These are phyloP conservation scores for Drosophila subquinaria DNA, from an alignment of 2,888 invertebrate genomes.

Conservation along the genomic window DNA sequence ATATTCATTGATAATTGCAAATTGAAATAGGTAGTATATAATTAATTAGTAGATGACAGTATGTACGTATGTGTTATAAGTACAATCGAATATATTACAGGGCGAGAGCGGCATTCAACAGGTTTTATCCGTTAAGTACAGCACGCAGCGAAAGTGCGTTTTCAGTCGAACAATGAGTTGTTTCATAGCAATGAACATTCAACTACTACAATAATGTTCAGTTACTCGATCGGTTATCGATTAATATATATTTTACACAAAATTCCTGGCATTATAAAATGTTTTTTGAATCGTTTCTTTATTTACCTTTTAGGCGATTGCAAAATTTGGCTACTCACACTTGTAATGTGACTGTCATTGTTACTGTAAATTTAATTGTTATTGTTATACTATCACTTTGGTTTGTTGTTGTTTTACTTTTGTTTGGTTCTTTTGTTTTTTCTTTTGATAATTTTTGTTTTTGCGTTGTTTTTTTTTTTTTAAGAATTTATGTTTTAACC, in stretches of 20 bases:
- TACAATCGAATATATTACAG: constrained; percentile 38
- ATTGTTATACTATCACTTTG: constrained; percentile 53
- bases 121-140: constrained; percentile 24
- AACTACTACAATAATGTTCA: constrained; percentile 44
- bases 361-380: constrained; percentile 31
- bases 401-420: constrained; percentile 71
- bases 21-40: constrained; percentile 20
- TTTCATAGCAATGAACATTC: constrained; percentile 60
- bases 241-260: constrained; percentile 24
- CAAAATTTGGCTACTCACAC: constrained; percentile 30
- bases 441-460: constrained; percentile 11
- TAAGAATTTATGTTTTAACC: constrained; percentile 67
- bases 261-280: constrained; percentile 31
- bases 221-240: constrained; percentile 28
- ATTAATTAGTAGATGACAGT: constrained; percentile 21
- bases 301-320: constrained; percentile 52
- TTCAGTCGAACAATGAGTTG: constrained; percentile 37
- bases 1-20: constrained; percentile 19
- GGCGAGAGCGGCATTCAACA: constrained; percentile 46
- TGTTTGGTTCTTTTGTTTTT: constrained; percentile 24
- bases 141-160: constrained; percentile 1
- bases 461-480: constrained; percentile 34
- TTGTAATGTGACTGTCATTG: constrained; percentile 16
- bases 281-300: background rate
- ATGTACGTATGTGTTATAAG: constrained; percentile 45